A percentile compares a stretch with the other conserved stretches of the same genome.
Evolutionary conservation across 2,888 invertebrate genomes (phyloP).

Genomic region (Acanthosoma haemorrhoidale): DNA sequence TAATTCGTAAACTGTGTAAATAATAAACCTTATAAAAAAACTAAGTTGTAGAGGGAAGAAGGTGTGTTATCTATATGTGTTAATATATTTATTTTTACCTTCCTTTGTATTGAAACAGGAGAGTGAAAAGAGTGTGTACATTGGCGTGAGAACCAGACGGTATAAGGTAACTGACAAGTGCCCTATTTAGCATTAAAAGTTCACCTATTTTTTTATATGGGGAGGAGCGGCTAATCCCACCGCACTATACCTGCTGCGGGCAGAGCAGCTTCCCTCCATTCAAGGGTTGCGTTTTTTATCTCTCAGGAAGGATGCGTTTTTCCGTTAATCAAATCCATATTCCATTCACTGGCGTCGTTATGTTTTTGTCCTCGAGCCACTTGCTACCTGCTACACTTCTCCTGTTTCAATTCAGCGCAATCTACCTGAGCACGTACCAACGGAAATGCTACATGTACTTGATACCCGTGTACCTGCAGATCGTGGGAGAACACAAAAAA

Average conservation of each 20-base stretch:
- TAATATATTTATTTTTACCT: too few relatives aligned
- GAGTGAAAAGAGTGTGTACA: too few relatives aligned
- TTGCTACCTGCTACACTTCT: background rate
- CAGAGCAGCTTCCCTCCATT: background rate
- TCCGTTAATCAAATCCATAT: conserved; percentile 18
- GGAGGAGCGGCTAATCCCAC: background rate
- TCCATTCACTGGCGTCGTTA: background rate
- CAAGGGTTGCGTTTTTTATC: background rate
- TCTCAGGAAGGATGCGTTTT: conserved; percentile 15
- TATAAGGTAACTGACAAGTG: background rate
- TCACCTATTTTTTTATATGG: background rate
- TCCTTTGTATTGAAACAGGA: too few relatives aligned
- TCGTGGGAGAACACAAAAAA: too few relatives aligned
- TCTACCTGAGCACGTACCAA: background rate
- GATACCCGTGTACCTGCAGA: too few relatives aligned
- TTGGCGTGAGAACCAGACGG: background rate
- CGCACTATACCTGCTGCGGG: background rate
- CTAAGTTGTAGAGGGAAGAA: too few relatives aligned
- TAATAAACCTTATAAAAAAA: too few relatives aligned
- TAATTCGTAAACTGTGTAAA: too few relatives aligned
- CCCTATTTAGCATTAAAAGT: background rate
- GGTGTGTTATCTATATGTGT: too few relatives aligned
- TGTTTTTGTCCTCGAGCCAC: background rate
- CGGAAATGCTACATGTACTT: conserved; percentile 4
- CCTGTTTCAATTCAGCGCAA: background rate